A percentile compares a stretch with the other conserved stretches of the same genome.
Conservation (phyloP, 2,797 vertebrate species). For the Tachyglossus aculeatus region DNA sequence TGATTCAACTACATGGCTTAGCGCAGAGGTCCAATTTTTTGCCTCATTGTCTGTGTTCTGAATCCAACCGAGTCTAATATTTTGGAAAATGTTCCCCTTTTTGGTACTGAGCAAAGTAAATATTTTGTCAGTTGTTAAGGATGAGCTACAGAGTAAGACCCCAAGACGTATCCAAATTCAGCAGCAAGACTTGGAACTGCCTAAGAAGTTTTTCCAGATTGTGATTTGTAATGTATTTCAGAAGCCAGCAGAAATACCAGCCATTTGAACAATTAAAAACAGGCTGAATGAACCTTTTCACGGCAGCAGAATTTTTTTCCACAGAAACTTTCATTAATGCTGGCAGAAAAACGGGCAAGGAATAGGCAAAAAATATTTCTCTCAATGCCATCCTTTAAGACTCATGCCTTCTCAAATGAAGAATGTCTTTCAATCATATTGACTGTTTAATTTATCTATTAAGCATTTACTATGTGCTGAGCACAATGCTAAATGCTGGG, state of each 20-base stretch:
- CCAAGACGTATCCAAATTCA: conserved; percentile 77
- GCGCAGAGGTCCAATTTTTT: conserved; percentile 73
- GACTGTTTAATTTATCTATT: too few relatives aligned
- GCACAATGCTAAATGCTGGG: too few relatives aligned
- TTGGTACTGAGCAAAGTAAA: conserved; percentile 81
- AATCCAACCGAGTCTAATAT: conserved; percentile 79
- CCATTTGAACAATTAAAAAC: conserved; percentile 67
- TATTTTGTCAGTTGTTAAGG: conserved; percentile 92
- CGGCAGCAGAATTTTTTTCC: conserved; percentile 61
- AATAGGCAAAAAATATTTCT: conserved; percentile 21
- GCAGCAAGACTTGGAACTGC: conserved; percentile 76
- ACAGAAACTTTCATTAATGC: conserved; percentile 42
- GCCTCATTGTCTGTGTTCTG: conserved; percentile 80
- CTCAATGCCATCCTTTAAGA: background rate
- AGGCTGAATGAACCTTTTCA: conserved; percentile 77
- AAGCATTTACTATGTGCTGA: too few relatives aligned
- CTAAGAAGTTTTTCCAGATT: conserved; percentile 81
- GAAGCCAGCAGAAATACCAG: conserved; percentile 78
- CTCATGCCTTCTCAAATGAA: conserved; percentile 3
- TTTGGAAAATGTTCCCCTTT: conserved; percentile 81
- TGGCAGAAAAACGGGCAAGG: conserved; percentile 39
- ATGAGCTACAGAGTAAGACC: conserved; percentile 79
- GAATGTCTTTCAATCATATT: too few relatives aligned
- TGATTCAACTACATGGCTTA: conserved; percentile 70
- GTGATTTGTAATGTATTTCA: conserved; percentile 75